Conservation (phyloP, 2,113 vertebrate genomes). For the Microtus oregoni region DNA sequence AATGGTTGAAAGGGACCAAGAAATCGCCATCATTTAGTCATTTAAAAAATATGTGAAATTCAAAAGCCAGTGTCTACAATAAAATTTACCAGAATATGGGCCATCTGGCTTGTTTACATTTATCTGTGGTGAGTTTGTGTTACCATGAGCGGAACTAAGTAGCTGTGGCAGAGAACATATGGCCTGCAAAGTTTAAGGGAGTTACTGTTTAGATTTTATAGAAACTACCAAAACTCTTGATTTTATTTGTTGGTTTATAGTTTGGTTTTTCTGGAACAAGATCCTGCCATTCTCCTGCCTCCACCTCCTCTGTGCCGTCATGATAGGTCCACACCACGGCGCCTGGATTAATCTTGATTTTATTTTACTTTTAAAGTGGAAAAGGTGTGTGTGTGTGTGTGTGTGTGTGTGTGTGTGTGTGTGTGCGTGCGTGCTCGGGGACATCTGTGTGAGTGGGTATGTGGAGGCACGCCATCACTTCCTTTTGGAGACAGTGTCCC, state of each 20-base stretch:
- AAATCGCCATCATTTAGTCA: not conserved
- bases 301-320: not conserved
- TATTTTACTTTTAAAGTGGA: not conserved
- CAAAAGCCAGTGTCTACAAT: not conserved
- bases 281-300: not conserved
- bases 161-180: not conserved
- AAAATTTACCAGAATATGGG: constrained; percentile 34
- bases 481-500: not conserved
- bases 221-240: not conserved
- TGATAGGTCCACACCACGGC: not conserved
- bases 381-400: not conserved
- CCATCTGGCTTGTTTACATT: not conserved
- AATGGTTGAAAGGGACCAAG: not conserved
- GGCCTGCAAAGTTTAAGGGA: not conserved
- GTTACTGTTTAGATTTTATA: constrained; percentile 7
- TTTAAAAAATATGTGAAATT: not conserved
- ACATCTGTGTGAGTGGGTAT: not conserved
- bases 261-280: not conserved
- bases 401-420: too few species aligned
- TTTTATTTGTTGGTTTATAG: not conserved
- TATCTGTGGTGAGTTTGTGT: not conserved
- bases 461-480: not conserved
- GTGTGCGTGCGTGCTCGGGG: not conserved
- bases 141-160: not conserved
- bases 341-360: not conserved